Evolutionary conservation across 2,888 invertebrate species (phyloP).

Genomic region (Minunthozetes semirufus): DNA sequence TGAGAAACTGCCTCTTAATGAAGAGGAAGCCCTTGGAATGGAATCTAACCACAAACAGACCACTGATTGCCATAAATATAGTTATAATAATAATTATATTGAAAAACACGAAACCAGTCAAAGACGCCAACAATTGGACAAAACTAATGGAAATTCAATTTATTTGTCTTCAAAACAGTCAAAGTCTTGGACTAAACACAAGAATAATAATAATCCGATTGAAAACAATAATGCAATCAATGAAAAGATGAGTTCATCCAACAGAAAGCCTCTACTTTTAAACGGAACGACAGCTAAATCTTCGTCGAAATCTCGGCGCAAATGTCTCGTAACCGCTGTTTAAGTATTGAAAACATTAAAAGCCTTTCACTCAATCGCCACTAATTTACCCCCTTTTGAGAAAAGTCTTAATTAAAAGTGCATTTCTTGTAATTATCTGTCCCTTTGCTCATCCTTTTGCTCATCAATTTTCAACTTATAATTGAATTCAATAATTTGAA

Average conservation of each 20-base stretch:
- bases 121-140: not conserved
- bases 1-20: slow-evolving; percentile 46
- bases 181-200: not conserved
- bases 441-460: too few relatives aligned
- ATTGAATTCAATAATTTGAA: too few relatives aligned
- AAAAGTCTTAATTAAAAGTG: too few relatives aligned
- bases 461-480: too few relatives aligned
- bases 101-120: not conserved
- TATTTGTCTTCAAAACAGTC: not conserved
- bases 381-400: too few relatives aligned
- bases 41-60: not conserved
- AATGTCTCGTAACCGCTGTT: not conserved
- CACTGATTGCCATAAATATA: not conserved
- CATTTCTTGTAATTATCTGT: too few relatives aligned
- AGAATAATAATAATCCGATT: not conserved
- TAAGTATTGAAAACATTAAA: not conserved
- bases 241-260: not conserved
- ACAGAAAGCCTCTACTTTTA: not conserved
- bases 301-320: not conserved
- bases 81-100: not conserved
- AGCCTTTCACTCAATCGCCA: too few relatives aligned
- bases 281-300: not conserved
- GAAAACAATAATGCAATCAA: not conserved
- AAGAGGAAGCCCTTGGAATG: slow-evolving; percentile 3
- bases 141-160: not conserved